Base-by-base conservation (phyloP, 2,888 invertebrate genomes). In the Lutraria lutraria region DNA sequence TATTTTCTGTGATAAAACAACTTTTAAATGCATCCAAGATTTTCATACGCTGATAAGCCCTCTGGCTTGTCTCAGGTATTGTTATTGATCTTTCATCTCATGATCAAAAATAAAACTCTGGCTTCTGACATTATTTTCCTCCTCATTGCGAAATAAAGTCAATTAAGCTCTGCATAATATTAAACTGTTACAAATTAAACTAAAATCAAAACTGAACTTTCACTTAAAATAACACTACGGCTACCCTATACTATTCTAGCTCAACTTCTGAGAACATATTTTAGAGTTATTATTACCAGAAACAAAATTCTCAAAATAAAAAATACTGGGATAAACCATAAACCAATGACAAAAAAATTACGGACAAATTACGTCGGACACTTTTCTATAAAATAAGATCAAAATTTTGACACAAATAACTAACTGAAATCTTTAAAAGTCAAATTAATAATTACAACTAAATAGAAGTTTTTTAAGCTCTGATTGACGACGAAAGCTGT, bases 401-500 rank as follows among this genome's bases (percentile, higher is more conserved):
- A n/a, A n/a, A n/a, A n/a, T 21, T n/a, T 25, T n/a, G 63, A 68
- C 63, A 68, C 56, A 60, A 15, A 19, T 3, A 60, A 60, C 19
- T 60, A n/a, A 60, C 19, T 16, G 13, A 56, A 60, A 25, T 25
- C n/a, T 68, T 25, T n/a, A n/a, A n/a, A n/a, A 25, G 63, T n/a
- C 25, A n/a, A 68, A 68, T 13, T 68, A n/a, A n/a, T 68, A 13
- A 68, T 68, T 43, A 4, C 15, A 60, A 68, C 12, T 25, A 60
- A 60, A 60, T 6, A 16, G 12, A n/a, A 21, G 4, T n/a, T 21
- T 21, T n/a, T n/a, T 68, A 8, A 19, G 72, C 76, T 76, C 76
- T 54, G 31, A 76, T 79, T 84, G 84, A 84, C 84, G 76, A n/a
- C 84, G 84, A 84, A 84, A 84, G 56, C 29, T 52, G 84, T 84